These are phyloP conservation scores for Tachuris rubrigastra DNA, from an alignment of 2,113 vertebrate genomes.

Conservation along the genomic window DNA sequence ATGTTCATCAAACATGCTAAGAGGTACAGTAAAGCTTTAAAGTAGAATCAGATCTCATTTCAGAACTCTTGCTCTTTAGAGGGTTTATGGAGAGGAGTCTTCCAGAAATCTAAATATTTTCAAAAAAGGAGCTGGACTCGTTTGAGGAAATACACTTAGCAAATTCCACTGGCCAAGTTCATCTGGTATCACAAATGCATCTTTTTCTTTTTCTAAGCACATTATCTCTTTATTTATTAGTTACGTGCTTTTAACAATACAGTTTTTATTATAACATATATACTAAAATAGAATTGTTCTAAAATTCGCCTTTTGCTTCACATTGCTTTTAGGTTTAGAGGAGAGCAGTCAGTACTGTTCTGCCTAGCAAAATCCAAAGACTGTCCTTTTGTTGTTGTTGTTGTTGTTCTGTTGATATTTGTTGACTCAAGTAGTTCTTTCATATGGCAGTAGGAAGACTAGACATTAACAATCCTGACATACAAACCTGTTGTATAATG, in stretches of 20 bases:
- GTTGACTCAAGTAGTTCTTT: neutral
- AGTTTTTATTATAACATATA: neutral
- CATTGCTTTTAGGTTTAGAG: neutral
- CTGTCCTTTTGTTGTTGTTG: neutral
- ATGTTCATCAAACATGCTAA: slow-evolving; percentile 93
- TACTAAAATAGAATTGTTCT: neutral
- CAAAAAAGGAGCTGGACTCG: neutral
- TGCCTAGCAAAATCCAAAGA: neutral
- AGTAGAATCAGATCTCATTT: neutral
- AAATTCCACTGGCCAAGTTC: neutral
- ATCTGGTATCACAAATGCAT: neutral
- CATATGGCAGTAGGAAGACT: neutral
- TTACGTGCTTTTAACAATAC: neutral
- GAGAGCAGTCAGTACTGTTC: neutral
- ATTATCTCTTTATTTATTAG: neutral
- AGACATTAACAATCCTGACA: neutral
- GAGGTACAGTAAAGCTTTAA: slow-evolving; percentile 76
- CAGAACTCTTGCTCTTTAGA: neutral
- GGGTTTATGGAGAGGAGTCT: neutral
- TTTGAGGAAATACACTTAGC: neutral
- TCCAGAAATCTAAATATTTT: neutral
- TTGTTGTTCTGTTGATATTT: neutral
- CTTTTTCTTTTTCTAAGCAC: neutral
- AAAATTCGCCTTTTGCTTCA: neutral
- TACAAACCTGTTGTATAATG: accelerated